Evolutionary conservation across 2,113 vertebrate genomes (phyloP).

Genomic region (Platycercus adscitus): DNA sequence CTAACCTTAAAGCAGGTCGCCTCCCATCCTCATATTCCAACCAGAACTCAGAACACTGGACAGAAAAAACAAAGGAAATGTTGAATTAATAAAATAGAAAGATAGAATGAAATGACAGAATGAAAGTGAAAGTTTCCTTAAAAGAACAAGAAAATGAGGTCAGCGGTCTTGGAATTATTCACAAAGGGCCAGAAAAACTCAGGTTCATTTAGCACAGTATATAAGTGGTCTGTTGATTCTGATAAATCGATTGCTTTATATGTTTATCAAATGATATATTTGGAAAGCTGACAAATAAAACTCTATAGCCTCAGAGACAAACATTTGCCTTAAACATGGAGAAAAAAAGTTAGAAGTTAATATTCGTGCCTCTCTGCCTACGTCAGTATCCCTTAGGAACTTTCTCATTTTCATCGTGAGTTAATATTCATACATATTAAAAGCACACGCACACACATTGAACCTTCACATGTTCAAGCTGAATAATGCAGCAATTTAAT

Average conservation of each 20-base stretch:
- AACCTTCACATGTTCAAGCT: not conserved
- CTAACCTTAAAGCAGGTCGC: not conserved
- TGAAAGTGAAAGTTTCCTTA: not conserved
- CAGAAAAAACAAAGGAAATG: not conserved
- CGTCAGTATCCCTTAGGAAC: not conserved
- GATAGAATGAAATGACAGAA: not conserved
- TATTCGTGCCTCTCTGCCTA: not conserved
- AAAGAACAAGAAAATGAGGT: not conserved
- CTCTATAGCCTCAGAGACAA: not conserved
- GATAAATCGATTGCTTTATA: not conserved
- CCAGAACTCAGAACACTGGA: not conserved
- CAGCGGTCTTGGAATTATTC: not conserved
- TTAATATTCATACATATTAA: not conserved
- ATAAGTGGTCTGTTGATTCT: not conserved
- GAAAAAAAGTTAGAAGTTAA: not conserved
- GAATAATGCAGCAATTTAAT: not conserved
- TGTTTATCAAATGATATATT: not conserved
- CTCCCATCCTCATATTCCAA: not conserved
- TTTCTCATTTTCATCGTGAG: not conserved
- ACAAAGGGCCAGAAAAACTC: not conserved
- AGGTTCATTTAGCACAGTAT: not conserved
- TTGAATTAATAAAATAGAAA: not conserved
- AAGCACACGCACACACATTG: not conserved
- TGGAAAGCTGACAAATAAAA: not conserved
- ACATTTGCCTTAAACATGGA: not conserved